Base-by-base conservation (phyloP, 2,888 invertebrate genomes). In the Nomada fucata region DNA sequence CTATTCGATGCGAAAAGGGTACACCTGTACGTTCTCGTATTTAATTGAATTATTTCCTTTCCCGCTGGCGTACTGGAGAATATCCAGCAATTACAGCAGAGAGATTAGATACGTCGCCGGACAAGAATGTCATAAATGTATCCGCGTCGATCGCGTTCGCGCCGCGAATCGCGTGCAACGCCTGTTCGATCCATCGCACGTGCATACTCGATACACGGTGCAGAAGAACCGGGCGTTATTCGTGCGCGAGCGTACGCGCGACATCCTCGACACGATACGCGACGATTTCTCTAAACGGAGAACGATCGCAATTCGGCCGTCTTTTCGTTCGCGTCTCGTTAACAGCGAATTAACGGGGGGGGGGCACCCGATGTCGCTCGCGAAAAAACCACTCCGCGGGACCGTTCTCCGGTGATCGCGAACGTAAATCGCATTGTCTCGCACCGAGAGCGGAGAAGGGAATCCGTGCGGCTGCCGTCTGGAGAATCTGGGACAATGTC, bases 401-500 rank as follows among this genome's bases (percentile, higher is more conserved):
- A 44, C 10, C 50, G 59, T 59, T 59, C 20, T 26, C 23, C 11
- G 10, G 53, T 29, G 15, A 42, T 42, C 60, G 65, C 61, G 68
- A 68, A 74, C 70, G 82, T 82, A 73, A 77, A 82, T 81, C 74
- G 80, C 63, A 79, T 84, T 80, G 84, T 84, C 77, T 79, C 72
- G 26, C 63, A 42, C 52, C 52, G 70, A n/a, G 50, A 69, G 20
- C 76, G 75, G 76, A 84, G 88, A 88, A 85, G 83, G 85, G 83
- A 79, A 88, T 85, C 65, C 75, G 69, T 68, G 76, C 47, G 64
- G 20, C 42, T 44, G 71, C 74, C 72, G 73, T 71, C 63, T 64
- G 70, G 68, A 76, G 81, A 89, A 88, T 86, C 82, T 87, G 74
- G 88, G 88, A 88, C 88, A 88, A 89, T 88, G 89, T 89, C 87